Evolutionary conservation across 2,888 invertebrate genomes (phyloP).

Genomic region (Callinectes sapidus): DNA sequence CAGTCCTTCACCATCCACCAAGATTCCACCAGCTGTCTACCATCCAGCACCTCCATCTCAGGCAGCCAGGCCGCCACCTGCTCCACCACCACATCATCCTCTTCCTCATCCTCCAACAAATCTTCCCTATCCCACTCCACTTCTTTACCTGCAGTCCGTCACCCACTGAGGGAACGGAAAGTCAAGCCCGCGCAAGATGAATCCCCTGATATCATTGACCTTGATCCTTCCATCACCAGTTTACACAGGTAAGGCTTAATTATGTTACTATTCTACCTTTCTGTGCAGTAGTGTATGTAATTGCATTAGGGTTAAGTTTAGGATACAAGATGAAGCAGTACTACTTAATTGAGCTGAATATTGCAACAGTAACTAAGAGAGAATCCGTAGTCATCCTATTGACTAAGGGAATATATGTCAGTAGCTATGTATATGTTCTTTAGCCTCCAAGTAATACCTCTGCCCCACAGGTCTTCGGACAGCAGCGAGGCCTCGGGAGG

Average conservation of each 20-base stretch:
- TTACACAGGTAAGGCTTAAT: slow-evolving; percentile 52
- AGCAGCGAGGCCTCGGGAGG: not conserved
- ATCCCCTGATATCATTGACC: not conserved
- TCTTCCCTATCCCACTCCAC: not conserved
- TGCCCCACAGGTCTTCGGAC: not conserved
- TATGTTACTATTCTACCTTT: not conserved
- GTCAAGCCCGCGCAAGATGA: slow-evolving; percentile 23
- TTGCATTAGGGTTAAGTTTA: not conserved
- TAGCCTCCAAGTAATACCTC: not conserved
- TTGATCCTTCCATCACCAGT: slow-evolving; percentile 53
- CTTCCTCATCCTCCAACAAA: not conserved
- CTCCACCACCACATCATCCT: not conserved
- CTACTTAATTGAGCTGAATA: too few relatives aligned
- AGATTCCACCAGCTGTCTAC: slow-evolving; percentile 40
- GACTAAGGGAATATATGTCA: not conserved
- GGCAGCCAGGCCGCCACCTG: not conserved
- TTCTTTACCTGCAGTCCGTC: slow-evolving; percentile 1
- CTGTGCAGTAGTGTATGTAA: not conserved
- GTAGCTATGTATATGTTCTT: not conserved
- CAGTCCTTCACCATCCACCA: slow-evolving; percentile 58
- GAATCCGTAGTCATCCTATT: not conserved
- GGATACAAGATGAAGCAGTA: too few relatives aligned
- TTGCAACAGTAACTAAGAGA: too few relatives aligned
- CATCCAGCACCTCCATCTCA: slow-evolving; percentile 53
- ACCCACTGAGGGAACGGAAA: slow-evolving; percentile 44